phyloP scores from a whole-genome alignment of 2,113 vertebrate genomes.

The Smithornis capensis region DNA sequence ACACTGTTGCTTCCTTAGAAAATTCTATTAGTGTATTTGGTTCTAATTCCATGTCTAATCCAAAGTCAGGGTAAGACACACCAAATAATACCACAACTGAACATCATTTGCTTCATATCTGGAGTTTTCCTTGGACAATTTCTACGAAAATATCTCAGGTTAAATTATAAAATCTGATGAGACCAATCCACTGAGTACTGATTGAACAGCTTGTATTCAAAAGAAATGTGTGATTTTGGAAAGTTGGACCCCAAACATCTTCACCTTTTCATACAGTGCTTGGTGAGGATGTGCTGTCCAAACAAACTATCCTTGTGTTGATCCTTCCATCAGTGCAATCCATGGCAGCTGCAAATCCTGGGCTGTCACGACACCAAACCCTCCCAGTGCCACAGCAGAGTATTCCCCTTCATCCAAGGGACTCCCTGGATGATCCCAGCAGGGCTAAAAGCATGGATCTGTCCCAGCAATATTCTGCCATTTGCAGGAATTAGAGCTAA shows the following conservation, averaged over 20 bases:
- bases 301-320: neutral
- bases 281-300: neutral
- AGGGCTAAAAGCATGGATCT: neutral
- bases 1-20: neutral
- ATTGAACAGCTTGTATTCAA: neutral
- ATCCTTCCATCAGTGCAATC: neutral
- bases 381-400: neutral
- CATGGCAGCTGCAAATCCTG: neutral
- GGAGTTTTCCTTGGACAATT: neutral
- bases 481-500: neutral
- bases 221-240: neutral
- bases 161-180: neutral
- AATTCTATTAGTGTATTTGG: rapidly evolving
- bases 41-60: neutral
- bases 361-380: neutral
- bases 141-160: neutral
- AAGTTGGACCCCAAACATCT: rapidly evolving
- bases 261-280: neutral
- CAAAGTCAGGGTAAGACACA: neutral
- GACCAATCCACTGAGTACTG: neutral
- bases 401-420: neutral
- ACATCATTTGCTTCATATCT: neutral
- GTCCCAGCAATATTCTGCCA: neutral
- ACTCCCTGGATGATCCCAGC: rapidly evolving
- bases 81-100: neutral